A percentile compares a stretch with the other conserved stretches of the same genome.
Conservation (phyloP, 2,888 invertebrate species). For the Itoplectis maculator region DNA sequence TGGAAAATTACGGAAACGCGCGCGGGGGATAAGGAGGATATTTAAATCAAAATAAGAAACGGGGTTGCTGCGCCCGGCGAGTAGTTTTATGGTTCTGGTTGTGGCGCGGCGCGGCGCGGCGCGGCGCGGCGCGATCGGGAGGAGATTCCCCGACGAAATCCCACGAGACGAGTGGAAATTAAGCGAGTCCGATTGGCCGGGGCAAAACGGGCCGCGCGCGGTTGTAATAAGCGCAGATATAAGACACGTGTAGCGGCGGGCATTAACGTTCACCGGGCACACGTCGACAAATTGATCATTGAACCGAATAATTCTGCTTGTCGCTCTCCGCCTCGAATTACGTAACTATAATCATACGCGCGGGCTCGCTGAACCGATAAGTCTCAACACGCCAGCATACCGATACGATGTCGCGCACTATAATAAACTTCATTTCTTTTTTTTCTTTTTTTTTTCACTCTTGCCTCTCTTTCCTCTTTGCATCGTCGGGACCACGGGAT, state of each 20-base stretch:
- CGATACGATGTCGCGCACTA: slow-evolving; percentile 39
- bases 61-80: background rate
- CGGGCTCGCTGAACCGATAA: slow-evolving; percentile 79
- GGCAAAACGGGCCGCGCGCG: background rate
- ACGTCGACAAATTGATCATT: slow-evolving; percentile 80
- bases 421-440: slow-evolving; percentile 49
- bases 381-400: slow-evolving; percentile 68
- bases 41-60: slow-evolving; percentile 9
- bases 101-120: too few species aligned
- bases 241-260: slow-evolving; percentile 43
- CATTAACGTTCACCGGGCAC: slow-evolving; percentile 62
- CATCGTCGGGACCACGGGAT: slow-evolving; percentile 35
- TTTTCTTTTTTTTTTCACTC: background rate
- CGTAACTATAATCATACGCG: slow-evolving; percentile 75
- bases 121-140: too few species aligned
- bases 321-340: slow-evolving; percentile 73
- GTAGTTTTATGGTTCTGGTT: too few species aligned
- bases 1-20: slow-evolving; percentile 41
- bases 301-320: slow-evolving; percentile 78
- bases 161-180: background rate
- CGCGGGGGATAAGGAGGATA: background rate
- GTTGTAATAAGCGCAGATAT: background rate
- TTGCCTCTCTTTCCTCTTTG: slow-evolving; percentile 6
- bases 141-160: background rate
- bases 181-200: too few species aligned